Base-by-base conservation (phyloP, 1,140 invertebrate genomes). In the Daktulosphaira vitifoliae region DNA sequence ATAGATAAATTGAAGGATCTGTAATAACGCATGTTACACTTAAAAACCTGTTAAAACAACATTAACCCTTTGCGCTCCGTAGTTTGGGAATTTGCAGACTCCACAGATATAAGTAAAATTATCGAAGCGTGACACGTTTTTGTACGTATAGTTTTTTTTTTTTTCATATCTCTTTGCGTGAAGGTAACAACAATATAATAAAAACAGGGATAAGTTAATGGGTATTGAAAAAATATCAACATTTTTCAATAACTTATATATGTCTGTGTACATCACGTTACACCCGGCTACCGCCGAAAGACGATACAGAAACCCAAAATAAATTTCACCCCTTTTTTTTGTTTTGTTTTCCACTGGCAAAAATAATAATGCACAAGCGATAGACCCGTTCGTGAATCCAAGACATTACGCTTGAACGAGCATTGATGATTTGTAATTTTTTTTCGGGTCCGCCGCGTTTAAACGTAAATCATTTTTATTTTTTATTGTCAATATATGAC, bases 41-140 rank as follows among this genome's bases (percentile, higher is more conserved):
- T 62, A 62, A 62, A 62, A 62, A 62, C 56, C 56, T 62, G 56
- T 62, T 62, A 62, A 62, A 62, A 62, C 22, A 62, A 48, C 56
- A 48, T 62, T 62, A 62, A 62, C 56, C 56, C 56, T 62, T n/a
- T 48, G 42, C 39, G 16, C 18, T n/a, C n/a, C 15, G 22, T n/a
- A 62, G 56, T 62, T 62, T 33, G 56, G 42, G 42, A 62, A 48
- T 62, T 62, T 39, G 42, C 56, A 44, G 15, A 46, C 37, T n/a
- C 9, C 18, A 15, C 16, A 51, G 22, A 53, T 20, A 44, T 16
- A 29, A 39, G 42, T 20, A 26, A 16, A 62, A 48, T 62, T 62
- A 62, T 62, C 42, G 56, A 62, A 62, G 56, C 56, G 56, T 62
- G 56, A 62, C 56, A 29, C 46, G 56, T 62, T 62, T 25, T 62